These are phyloP conservation scores for Crocidura indochinensis DNA, from an alignment of 2,797 vertebrate genomes.

Conservation along the genomic window DNA sequence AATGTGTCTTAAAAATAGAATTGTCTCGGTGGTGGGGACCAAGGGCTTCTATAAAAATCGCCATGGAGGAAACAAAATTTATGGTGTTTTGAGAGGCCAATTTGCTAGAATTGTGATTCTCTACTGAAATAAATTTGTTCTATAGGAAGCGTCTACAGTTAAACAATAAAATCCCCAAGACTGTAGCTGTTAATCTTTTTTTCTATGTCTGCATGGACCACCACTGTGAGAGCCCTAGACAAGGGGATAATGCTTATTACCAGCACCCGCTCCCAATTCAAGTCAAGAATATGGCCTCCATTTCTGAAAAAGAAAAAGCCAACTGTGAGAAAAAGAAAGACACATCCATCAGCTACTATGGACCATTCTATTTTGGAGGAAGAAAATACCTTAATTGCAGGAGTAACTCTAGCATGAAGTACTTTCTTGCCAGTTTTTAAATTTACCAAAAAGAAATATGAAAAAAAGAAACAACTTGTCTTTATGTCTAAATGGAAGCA, in stretches of 20 bases:
- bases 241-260: too few species aligned
- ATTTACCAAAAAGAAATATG: neutral
- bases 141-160: neutral
- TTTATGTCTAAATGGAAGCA: neutral
- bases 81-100: neutral
- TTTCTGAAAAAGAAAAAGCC: neutral
- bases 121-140: neutral
- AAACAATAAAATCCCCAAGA: neutral
- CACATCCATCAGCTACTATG: neutral
- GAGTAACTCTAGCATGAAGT: neutral
- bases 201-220: neutral
- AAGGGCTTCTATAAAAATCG: too few species aligned
- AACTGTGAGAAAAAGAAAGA: neutral
- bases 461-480: neutral
- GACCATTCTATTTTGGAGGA: neutral
- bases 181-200: too few species aligned
- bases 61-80: neutral
- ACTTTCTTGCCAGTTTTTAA: neutral
- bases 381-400: neutral
- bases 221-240: neutral
- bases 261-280: neutral
- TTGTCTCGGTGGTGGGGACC: neutral
- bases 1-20: too few species aligned
- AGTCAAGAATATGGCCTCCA: neutral
- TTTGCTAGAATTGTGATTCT: neutral